Evolutionary conservation across 2,888 invertebrate species (phyloP).

Genomic region (Drosophila merina): DNA sequence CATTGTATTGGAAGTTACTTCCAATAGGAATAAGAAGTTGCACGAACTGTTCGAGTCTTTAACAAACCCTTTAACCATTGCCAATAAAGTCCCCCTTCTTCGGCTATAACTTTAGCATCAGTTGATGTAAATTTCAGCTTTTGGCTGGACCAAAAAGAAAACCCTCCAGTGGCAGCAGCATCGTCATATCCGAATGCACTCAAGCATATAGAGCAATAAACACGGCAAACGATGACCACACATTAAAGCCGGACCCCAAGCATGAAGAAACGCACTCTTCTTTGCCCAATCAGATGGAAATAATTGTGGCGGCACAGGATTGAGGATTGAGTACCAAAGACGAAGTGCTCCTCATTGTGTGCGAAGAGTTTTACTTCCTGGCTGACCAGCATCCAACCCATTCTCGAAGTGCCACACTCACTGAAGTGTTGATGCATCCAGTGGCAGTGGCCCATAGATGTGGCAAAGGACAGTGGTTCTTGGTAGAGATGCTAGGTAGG

Average conservation of each 20-base stretch:
- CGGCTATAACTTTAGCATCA: conserved; percentile 3
- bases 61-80: not conserved
- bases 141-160: conserved; percentile 28
- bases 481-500: conserved; percentile 8
- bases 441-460: conserved; percentile 50
- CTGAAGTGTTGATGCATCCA: conserved; percentile 80
- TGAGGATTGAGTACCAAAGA: conserved; percentile 40
- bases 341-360: conserved; percentile 58
- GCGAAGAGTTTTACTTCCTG: conserved; percentile 47
- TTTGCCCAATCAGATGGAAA: conserved; percentile 82
- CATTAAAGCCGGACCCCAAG: conserved; percentile 48
- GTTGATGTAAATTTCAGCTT: conserved; percentile 29
- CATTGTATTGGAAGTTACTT: no score
- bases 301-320: conserved; percentile 69
- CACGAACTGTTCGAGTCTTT: not conserved
- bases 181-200: conserved; percentile 59
- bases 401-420: conserved; percentile 59
- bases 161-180: conserved; percentile 37
- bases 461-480: conserved; percentile 37
- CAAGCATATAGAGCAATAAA: conserved; percentile 76
- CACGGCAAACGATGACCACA: conserved; percentile 67
- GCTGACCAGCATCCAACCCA: conserved; percentile 42
- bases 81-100: conserved; percentile 1
- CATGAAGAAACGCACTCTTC: conserved; percentile 74
- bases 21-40: not conserved